A percentile compares a stretch with the other conserved stretches of the same genome.
These are phyloP conservation scores for Atethmia centrago DNA, from an alignment of 2,888 invertebrate genomes.

Conservation along the genomic window DNA sequence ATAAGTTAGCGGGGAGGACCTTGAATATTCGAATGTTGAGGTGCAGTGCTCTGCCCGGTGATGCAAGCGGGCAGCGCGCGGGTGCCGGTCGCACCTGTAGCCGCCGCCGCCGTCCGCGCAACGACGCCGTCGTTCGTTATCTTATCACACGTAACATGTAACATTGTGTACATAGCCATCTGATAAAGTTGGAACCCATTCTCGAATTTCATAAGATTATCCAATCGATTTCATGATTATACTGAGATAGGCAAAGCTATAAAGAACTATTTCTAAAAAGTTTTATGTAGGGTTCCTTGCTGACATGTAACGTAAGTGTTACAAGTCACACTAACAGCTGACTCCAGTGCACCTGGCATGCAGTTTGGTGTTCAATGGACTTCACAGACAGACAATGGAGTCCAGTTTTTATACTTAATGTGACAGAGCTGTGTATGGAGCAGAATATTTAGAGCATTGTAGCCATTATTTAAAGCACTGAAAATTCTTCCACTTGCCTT, in stretches of 20 bases:
- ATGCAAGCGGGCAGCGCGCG: conserved; percentile 64
- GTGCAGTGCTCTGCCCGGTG: conserved; percentile 61
- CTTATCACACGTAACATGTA: conserved; percentile 75
- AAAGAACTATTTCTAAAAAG: background rate
- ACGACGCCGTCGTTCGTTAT: conserved; percentile 67
- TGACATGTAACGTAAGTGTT: too few species aligned
- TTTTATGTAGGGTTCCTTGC: background rate
- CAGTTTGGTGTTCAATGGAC: background rate
- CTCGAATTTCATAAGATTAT: conserved; percentile 67
- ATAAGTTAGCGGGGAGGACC: conserved; percentile 67
- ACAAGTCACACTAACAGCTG: background rate
- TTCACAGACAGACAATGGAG: too few species aligned
- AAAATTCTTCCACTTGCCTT: too few species aligned
- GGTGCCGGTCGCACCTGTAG: conserved; percentile 52
- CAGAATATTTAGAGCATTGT: too few species aligned
- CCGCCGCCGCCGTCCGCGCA: conserved; percentile 46
- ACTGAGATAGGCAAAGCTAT: background rate
- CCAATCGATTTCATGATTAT: conserved; percentile 39
- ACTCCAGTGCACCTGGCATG: background rate
- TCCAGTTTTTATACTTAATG: background rate
- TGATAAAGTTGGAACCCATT: conserved; percentile 72
- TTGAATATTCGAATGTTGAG: conserved; percentile 69
- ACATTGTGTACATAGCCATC: conserved; percentile 71
- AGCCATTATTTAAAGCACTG: background rate
- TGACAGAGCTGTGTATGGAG: too few species aligned